Conservation (phyloP, 2,113 vertebrate genomes). For the Clarias macrocephalus region DNA sequence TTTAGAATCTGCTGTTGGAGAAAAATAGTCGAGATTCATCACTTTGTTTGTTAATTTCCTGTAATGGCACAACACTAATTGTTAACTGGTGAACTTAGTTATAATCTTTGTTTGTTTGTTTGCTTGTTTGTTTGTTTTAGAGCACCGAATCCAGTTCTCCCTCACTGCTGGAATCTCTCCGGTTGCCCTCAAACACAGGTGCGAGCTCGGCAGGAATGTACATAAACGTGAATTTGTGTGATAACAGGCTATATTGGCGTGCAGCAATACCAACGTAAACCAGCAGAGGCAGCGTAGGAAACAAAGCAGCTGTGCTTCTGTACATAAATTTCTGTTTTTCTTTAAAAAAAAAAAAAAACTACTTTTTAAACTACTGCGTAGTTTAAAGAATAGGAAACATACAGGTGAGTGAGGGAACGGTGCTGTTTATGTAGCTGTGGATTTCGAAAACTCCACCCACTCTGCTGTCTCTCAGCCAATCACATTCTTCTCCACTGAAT, state of each 20-base stretch:
- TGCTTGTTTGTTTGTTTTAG: conserved; percentile 15
- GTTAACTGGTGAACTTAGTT: not conserved
- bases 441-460: not conserved
- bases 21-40: too few relatives aligned
- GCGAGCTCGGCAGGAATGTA: not conserved
- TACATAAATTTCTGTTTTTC: too few relatives aligned
- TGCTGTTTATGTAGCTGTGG: not conserved
- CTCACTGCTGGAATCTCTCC: conserved; percentile 42
- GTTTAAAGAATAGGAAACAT: too few relatives aligned
- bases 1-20: not conserved
- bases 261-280: too few relatives aligned
- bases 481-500: not conserved
- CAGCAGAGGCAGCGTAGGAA: not conserved
- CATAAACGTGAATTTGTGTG: not conserved
- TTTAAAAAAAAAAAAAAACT: too few relatives aligned
- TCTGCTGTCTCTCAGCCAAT: not conserved
- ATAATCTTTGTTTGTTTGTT: not conserved
- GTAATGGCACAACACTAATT: not conserved
- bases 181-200: conserved; percentile 52
- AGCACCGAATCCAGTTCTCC: not conserved
- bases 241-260: too few relatives aligned
- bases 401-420: not conserved
- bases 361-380: too few relatives aligned
- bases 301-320: too few relatives aligned
- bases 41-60: not conserved